Percentiles rank a stretch among this genome's conserved stretches.
These are phyloP conservation scores for Caenorhabditis sp. DNA, from an alignment of 2,888 invertebrate species.

Conservation along the genomic window DNA sequence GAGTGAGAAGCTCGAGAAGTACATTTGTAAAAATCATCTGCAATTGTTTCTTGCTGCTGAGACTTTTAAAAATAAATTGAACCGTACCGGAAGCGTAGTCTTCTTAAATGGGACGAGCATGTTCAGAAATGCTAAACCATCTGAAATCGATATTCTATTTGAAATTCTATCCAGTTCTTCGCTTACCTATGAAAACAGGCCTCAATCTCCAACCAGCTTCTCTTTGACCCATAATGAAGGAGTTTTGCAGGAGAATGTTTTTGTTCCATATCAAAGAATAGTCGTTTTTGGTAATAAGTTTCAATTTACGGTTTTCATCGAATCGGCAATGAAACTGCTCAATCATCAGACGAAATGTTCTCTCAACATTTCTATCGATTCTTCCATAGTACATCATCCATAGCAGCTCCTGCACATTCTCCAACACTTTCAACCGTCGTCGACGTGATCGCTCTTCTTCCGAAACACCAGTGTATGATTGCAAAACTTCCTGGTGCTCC, in stretches of 20 bases:
- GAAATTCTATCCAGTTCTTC: no score
- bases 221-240: conserved; percentile 22
- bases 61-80: neutral
- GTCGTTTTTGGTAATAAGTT: neutral
- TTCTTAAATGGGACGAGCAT: neutral
- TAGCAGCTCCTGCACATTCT: conserved; percentile 13
- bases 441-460: neutral
- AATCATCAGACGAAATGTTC: neutral
- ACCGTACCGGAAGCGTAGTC: neutral
- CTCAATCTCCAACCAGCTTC: neutral
- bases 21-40: conserved; percentile 1
- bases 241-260: neutral
- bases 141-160: conserved; percentile 12
- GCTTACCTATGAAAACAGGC: conserved; percentile 36
- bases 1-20: conserved; percentile 12
- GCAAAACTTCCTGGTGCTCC: neutral
- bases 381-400: conserved; percentile 14
- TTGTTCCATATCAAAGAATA: conserved; percentile 22
- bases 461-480: neutral
- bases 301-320: neutral
- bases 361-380: neutral
- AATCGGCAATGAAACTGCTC: conserved; percentile 1
- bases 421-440: conserved; percentile 7
- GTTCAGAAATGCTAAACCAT: conserved; percentile 13
- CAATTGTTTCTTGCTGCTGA: neutral